Conservation (phyloP, 2,797 vertebrate species). For the Smutsia gigantea region DNA sequence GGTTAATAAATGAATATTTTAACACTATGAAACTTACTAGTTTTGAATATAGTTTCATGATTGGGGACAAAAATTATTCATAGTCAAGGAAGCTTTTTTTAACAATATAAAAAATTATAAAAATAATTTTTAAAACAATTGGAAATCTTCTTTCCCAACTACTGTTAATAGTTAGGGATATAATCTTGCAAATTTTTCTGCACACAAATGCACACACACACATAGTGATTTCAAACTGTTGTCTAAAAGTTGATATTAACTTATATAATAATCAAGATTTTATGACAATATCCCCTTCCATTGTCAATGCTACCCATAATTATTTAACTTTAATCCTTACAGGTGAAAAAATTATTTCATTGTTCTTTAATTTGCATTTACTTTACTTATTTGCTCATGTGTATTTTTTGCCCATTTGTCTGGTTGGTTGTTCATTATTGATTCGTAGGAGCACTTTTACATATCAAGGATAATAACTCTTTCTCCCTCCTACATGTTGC, state of each 20-base stretch:
- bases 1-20: neutral
- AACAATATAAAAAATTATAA: neutral
- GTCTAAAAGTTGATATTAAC: neutral
- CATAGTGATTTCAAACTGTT: neutral
- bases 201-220: neutral
- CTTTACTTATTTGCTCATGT: neutral
- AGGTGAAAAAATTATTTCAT: neutral
- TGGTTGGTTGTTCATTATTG: neutral
- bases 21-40: neutral
- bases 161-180: neutral
- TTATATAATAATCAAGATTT: neutral
- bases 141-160: neutral
- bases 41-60: neutral
- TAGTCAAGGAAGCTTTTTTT: neutral
- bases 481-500: neutral
- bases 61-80: neutral
- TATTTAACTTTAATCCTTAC: neutral
- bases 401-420: neutral
- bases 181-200: neutral
- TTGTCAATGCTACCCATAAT: neutral
- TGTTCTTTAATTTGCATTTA: neutral
- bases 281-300: neutral
- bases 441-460: neutral
- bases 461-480: neutral
- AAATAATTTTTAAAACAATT: neutral